These are phyloP conservation scores for Motacilla tschutschensis DNA, from an alignment of 2,113 vertebrate genomes.

Conservation along the genomic window DNA sequence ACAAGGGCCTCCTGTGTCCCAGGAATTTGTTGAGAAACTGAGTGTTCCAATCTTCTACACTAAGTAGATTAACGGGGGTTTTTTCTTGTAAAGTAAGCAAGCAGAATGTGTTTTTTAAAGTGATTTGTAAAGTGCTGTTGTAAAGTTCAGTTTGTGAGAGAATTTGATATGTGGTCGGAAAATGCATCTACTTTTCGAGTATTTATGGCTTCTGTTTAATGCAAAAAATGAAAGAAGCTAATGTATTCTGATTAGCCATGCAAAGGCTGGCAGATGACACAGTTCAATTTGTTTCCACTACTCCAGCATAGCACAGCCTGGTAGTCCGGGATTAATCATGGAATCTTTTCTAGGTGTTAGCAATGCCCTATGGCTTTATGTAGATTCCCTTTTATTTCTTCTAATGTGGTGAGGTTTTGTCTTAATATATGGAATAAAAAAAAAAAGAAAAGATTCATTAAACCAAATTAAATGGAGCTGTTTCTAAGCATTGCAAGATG, in stretches of 20 bases:
- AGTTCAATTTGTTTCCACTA: neutral
- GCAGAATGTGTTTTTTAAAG: neutral
- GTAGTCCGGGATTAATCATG: neutral
- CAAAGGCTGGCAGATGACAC: neutral
- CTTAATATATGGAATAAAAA: neutral
- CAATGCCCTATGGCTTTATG: neutral
- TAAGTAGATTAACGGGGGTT: neutral
- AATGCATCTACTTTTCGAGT: neutral
- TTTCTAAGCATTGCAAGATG: neutral
- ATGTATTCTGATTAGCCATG: neutral
- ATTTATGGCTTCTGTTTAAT: neutral
- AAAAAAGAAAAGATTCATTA: neutral
- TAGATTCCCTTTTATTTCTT: neutral
- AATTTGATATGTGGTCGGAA: neutral
- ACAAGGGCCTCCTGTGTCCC: neutral
- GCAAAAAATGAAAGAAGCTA: neutral
- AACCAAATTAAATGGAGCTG: neutral
- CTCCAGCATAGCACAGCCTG: neutral
- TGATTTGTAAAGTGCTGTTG: neutral
- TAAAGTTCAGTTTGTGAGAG: neutral
- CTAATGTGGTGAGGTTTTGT: neutral
- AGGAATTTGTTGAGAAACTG: neutral
- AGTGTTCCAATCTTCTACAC: neutral
- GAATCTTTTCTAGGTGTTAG: neutral
- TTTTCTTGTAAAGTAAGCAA: neutral